Evolutionary conservation across 2,888 invertebrate genomes (phyloP).

Genomic region (Agriopis marginaria): DNA sequence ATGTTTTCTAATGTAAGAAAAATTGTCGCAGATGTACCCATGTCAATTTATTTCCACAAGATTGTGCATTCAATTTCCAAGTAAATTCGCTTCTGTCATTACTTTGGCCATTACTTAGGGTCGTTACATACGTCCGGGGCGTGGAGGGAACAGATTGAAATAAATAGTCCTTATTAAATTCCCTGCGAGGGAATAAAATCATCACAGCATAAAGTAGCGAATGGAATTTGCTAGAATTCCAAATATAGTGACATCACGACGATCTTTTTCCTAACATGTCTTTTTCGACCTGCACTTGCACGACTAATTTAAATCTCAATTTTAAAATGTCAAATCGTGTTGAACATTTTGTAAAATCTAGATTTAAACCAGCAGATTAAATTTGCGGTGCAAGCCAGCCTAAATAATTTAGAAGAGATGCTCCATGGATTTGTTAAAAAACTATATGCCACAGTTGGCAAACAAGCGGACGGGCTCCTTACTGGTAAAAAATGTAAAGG

Average conservation of each 20-base stretch:
- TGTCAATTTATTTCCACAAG: slow-evolving; percentile 19
- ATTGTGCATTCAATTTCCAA: slow-evolving; percentile 36
- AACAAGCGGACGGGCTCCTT: no score
- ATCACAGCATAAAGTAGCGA: slow-evolving; percentile 26
- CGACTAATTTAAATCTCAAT: no score
- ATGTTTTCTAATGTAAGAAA: background rate
- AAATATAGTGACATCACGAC: background rate
- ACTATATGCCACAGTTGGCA: no score
- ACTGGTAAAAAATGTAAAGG: no score
- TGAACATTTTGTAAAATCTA: no score
- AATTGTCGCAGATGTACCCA: background rate
- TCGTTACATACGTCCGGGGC: slow-evolving; percentile 69
- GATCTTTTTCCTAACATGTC: background rate
- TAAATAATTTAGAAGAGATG: no score
- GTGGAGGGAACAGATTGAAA: slow-evolving; percentile 75
- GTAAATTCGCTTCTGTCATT: slow-evolving; percentile 56
- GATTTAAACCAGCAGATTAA: no score
- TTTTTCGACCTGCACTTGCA: no score
- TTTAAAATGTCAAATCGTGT: no score
- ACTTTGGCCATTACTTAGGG: slow-evolving; percentile 67
- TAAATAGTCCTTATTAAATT: slow-evolving; percentile 75
- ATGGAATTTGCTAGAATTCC: background rate
- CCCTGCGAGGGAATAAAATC: slow-evolving; percentile 56
- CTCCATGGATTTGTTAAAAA: no score
- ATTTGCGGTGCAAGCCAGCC: no score